phyloP scores from a whole-genome alignment of 2,888 invertebrate species.

The Deroplatys truncata region DNA sequence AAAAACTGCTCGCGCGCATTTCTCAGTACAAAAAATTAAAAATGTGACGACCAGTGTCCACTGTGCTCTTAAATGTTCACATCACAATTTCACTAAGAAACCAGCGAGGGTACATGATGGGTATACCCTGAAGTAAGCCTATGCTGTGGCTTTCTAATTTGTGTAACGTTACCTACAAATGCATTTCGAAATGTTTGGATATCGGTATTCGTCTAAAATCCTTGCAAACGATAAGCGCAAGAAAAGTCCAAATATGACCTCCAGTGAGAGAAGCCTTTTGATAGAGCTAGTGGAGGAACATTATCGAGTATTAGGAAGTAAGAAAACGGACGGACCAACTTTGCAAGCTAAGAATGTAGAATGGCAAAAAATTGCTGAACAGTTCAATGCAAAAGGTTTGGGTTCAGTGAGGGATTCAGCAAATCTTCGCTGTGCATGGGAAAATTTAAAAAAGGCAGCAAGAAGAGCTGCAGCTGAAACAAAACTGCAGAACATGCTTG shows the following conservation, averaged over 20 bases:
- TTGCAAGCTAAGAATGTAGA: background rate
- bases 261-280: background rate
- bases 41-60: too few species aligned
- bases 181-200: too few species aligned
- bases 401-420: background rate
- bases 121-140: too few species aligned
- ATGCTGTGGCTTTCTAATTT: too few species aligned
- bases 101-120: too few species aligned
- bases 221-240: background rate
- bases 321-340: background rate
- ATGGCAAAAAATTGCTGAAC: background rate
- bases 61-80: too few species aligned
- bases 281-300: background rate
- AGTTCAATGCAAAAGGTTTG: background rate
- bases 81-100: too few species aligned
- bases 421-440: background rate
- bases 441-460: background rate
- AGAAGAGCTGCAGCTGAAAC: background rate
- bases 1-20: too few species aligned
- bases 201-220: too few species aligned
- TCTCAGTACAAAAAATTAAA: too few species aligned
- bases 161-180: too few species aligned
- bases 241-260: background rate
- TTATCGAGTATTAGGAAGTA: background rate
- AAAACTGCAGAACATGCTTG: too few species aligned